Evolutionary conservation across 2,113 vertebrate genomes (phyloP).

Genomic region (Dipodomys ordii): DNA sequence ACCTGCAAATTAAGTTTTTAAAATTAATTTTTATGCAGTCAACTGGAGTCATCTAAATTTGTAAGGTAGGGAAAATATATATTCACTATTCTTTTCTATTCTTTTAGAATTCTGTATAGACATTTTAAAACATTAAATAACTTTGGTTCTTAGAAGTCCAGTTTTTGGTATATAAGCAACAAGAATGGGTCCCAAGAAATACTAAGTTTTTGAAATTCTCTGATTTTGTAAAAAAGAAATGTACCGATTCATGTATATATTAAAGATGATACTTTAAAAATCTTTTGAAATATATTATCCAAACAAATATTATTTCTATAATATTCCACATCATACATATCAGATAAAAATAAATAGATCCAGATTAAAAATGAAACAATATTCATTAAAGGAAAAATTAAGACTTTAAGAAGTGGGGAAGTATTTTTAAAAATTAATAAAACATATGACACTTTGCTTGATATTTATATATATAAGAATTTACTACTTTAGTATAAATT

Average conservation of each 20-base stretch:
- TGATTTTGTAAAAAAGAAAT: constrained; percentile 47
- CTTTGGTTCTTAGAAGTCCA: constrained; percentile 30
- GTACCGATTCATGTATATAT: not conserved
- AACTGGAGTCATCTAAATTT: constrained; percentile 59
- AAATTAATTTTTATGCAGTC: constrained; percentile 74
- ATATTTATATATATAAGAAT: not conserved
- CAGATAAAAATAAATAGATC: constrained; percentile 27
- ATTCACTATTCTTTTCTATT: constrained; percentile 1
- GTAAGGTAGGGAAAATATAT: not conserved
- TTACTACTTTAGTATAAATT: constrained; percentile 15
- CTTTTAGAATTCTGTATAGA: constrained; percentile 29
- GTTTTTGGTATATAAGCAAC: constrained; percentile 29
- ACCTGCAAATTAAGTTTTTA: constrained; percentile 85
- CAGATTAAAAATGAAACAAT: constrained; percentile 17
- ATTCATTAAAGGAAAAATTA: constrained; percentile 41
- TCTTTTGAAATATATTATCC: constrained; percentile 43
- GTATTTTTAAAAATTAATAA: constrained; percentile 54
- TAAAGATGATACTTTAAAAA: constrained; percentile 18
- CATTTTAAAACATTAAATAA: constrained; percentile 38
- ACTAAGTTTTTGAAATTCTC: constrained; percentile 43
- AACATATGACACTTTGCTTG: constrained; percentile 8
- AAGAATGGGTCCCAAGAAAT: constrained; percentile 26
- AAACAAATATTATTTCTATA: not conserved
- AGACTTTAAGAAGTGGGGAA: constrained; percentile 17
- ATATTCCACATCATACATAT: not conserved